Evolutionary conservation across 2,113 vertebrate genomes (phyloP).

Genomic region (Syrmaticus mikado): DNA sequence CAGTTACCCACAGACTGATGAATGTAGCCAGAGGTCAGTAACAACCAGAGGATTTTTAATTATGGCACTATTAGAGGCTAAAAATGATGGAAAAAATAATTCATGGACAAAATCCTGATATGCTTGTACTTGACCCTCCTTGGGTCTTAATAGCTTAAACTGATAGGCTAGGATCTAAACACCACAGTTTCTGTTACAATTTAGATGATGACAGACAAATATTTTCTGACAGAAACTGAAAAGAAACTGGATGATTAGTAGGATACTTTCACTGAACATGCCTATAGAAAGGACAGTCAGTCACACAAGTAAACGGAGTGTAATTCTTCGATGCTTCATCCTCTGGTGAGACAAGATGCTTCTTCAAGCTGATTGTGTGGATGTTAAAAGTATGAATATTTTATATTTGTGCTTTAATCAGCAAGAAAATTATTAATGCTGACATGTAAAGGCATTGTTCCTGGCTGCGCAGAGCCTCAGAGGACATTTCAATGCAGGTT

Average conservation of each 20-base stretch:
- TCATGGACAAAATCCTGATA: not conserved
- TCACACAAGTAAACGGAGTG: not conserved
- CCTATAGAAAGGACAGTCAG: not conserved
- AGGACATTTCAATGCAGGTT: not conserved
- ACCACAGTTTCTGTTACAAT: not conserved
- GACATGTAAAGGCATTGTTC: not conserved
- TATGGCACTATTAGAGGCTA: not conserved
- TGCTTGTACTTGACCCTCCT: not conserved
- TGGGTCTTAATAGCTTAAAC: not conserved
- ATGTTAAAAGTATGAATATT: not conserved
- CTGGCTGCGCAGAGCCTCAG: not conserved
- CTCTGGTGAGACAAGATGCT: not conserved
- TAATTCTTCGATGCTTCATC: not conserved
- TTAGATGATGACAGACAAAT: not conserved
- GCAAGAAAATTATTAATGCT: not conserved
- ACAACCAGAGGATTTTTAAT: not conserved
- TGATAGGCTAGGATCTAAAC: not conserved
- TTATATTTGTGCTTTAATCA: not conserved
- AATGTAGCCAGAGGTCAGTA: not conserved
- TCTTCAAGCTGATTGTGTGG: not conserved
- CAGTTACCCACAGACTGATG: not conserved
- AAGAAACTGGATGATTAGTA: not conserved
- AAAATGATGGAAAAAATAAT: not conserved
- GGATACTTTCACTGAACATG: not conserved
- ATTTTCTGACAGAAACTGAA: not conserved